phyloP scores from a whole-genome alignment of 2,888 invertebrate genomes.

The Netelia fuscicornis region DNA sequence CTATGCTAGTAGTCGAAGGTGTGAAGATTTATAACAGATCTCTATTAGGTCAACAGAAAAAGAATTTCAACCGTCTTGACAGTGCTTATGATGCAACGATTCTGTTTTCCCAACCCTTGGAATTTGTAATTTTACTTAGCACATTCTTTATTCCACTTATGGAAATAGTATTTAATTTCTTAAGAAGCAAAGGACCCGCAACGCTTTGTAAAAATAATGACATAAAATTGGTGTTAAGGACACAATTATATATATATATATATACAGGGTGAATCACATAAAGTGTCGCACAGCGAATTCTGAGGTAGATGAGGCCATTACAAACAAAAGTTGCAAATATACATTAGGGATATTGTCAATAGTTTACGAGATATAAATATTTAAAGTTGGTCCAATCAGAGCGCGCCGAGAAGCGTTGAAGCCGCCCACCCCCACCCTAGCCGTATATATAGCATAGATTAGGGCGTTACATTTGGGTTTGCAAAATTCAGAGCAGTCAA shows the following conservation, averaged over 20 bases:
- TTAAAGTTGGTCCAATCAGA: too few relatives aligned
- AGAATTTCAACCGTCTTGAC: conserved; percentile 19
- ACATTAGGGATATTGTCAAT: too few relatives aligned
- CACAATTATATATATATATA: neutral
- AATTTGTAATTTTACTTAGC: neutral
- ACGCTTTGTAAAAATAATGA: conserved; percentile 1
- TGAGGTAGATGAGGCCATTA: too few relatives aligned
- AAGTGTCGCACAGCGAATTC: too few relatives aligned
- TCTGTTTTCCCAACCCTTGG: conserved; percentile 1
- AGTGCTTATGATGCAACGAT: conserved; percentile 32
- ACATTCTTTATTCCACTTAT: neutral
- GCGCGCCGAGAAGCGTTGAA: too few relatives aligned
- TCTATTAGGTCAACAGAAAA: conserved; percentile 16
- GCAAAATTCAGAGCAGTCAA: too few relatives aligned
- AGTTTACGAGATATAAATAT: too few relatives aligned
- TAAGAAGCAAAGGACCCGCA: conserved; percentile 1
- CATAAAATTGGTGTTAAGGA: neutral
- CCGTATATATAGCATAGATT: too few relatives aligned
- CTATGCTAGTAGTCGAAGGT: conserved; percentile 14
- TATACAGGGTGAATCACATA: too few relatives aligned
- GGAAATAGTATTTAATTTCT: conserved; percentile 17
- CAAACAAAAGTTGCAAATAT: too few relatives aligned
- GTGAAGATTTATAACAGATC: conserved; percentile 60
- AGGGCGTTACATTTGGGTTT: too few relatives aligned
- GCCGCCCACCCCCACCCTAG: too few relatives aligned